Conservation (phyloP, 2,888 invertebrate species). For the Sycophila texana region DNA sequence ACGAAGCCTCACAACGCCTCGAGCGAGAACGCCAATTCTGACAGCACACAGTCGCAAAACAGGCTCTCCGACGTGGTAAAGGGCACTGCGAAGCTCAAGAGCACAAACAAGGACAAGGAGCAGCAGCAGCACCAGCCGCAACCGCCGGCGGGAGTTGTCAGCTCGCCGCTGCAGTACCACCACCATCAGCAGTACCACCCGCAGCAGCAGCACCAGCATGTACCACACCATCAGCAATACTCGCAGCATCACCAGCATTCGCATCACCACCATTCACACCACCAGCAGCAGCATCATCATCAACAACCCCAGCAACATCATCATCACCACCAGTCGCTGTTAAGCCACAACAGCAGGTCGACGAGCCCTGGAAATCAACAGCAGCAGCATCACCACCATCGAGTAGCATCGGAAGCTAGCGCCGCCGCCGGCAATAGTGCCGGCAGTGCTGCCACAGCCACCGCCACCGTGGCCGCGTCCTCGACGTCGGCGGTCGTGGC, state of each 20-base stretch:
- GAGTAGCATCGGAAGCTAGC: constrained; percentile 64
- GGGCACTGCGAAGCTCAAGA: constrained; percentile 81
- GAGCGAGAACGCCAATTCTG: constrained; percentile 63
- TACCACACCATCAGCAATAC: constrained; percentile 53
- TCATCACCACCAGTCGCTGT: constrained; percentile 40
- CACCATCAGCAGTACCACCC: constrained; percentile 39
- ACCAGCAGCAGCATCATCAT: constrained; percentile 32
- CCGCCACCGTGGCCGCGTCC: constrained; percentile 53
- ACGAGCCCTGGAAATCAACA: constrained; percentile 56
- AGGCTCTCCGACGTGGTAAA: constrained; percentile 89
- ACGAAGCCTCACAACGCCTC: constrained; percentile 66
- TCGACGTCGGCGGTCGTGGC: constrained; percentile 54
- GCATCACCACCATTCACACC: constrained; percentile 57
- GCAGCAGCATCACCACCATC: constrained; percentile 62
- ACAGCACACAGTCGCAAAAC: constrained; percentile 76
- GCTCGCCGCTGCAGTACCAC: constrained; percentile 39
- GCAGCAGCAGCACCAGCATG: constrained; percentile 30
- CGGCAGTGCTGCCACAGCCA: constrained; percentile 37
- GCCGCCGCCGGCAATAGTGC: constrained; percentile 51
- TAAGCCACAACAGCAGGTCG: constrained; percentile 54
- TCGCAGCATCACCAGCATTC: constrained; percentile 60
- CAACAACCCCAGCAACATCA: constrained; percentile 34
- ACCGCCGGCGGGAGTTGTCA: constrained; percentile 20
- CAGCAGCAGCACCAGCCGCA: constrained; percentile 55
- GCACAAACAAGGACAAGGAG: constrained; percentile 72